These are phyloP conservation scores for Arctopsyche grandis DNA, from an alignment of 1,140 invertebrate genomes.

Conservation along the genomic window DNA sequence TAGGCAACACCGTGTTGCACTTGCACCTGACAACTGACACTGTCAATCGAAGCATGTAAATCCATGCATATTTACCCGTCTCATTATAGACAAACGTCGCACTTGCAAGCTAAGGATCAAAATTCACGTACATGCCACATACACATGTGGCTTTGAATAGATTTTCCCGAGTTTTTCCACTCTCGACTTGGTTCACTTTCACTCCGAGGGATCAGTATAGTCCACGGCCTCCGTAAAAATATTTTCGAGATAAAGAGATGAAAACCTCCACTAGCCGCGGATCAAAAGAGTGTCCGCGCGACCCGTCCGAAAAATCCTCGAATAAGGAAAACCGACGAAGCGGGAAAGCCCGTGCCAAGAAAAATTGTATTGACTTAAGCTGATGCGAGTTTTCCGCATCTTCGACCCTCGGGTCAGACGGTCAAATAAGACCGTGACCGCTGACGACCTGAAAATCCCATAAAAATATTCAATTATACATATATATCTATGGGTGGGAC, in stretches of 20 bases:
- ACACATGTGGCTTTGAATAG: background rate
- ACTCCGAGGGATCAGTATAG: no score
- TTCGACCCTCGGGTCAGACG: constrained; percentile 17
- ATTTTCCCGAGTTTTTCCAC: no score
- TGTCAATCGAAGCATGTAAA: background rate
- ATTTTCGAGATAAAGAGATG: constrained; percentile 8
- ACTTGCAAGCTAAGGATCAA: background rate
- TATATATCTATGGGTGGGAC: no score
- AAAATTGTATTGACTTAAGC: constrained; percentile 42
- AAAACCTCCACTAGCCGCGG: constrained; percentile 8
- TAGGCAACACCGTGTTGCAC: background rate
- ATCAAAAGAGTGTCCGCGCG: constrained; percentile 21
- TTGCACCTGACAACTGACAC: background rate
- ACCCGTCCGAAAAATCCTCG: constrained; percentile 27
- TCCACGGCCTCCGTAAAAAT: background rate
- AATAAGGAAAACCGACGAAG: constrained; percentile 30
- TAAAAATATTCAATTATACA: no score
- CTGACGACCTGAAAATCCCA: background rate
- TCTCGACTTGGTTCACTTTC: no score
- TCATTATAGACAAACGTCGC: background rate
- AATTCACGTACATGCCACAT: background rate
- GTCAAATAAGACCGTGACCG: constrained; percentile 27
- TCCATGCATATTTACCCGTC: background rate
- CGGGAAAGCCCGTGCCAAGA: constrained; percentile 33
- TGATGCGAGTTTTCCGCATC: constrained; percentile 37